Base-by-base conservation (phyloP, 2,888 invertebrate species). In the Branchellion lobata region DNA sequence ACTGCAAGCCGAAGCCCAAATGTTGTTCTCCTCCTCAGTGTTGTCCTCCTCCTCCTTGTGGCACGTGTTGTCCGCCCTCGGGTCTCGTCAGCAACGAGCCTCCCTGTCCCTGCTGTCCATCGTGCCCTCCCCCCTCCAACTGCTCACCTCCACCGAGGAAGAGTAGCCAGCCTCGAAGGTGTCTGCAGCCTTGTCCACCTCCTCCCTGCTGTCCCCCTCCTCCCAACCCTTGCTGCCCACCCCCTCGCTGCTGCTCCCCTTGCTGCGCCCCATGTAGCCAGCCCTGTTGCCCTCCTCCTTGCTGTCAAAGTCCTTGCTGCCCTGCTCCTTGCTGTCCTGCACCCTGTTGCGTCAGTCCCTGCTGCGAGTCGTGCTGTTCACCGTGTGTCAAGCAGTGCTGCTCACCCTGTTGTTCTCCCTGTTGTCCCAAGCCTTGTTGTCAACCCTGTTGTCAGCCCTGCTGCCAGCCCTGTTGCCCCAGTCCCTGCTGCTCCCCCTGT, bases 341-440 rank as follows among this genome's bases (percentile, higher is more conserved):
- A 1, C 73, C 73, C n/a, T 73, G 34, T 5, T 73, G 73, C 14
- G 18, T n/a, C 2, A 24, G 21, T 11, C 36, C 73, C 5, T 73
- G 73, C 29, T 65, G 24, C 21, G 8, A 8, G 8, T 65, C 24
- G 3, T 51, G 53, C 31, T 71, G 71, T 31, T n/a, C 69, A 69
- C 69, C 69, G 2, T 29, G 29, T n/a, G n/a, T n/a, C n/a, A n/a
- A n/a, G n/a, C 40, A 5, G 40, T 40, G 40, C 14, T 40, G 40
- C 14, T 14, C 5, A 40, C 36, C 73, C 0, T 73, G 73, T 36
- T 73, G 73, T 73, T n/a, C 21, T 3, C 47, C 73, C 18, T 75
- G 75, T 51, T 75, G 75, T 51, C n/a, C n/a, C n/a, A 47, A 33
- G 24, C 75, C 75, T 51, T 75, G 75, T 53, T 77, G 77, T 57